Percentiles rank a stretch among this genome's conserved stretches.
Evolutionary conservation across 2,797 vertebrate species (phyloP).

Genomic region (Liparis tanakae): DNA sequence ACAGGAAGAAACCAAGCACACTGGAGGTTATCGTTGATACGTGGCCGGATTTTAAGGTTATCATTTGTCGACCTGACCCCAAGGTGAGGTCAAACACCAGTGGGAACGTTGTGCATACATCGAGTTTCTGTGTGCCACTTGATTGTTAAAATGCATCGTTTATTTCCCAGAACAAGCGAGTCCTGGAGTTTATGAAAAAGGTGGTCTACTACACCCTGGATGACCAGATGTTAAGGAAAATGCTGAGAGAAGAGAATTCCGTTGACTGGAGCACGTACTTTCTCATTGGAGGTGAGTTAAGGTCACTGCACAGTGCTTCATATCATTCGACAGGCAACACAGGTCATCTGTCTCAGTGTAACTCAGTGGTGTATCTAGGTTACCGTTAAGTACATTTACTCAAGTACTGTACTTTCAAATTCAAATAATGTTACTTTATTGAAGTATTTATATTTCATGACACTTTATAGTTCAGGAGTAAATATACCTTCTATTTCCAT

Average conservation of each 20-base stretch:
- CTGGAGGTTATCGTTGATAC: constrained; percentile 67
- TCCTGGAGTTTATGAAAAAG: constrained; percentile 11
- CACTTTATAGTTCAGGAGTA: background rate
- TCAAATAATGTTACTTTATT: background rate
- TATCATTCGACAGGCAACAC: background rate
- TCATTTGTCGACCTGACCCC: constrained; percentile 64
- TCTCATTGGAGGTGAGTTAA: constrained; percentile 60
- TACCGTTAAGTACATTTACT: background rate
- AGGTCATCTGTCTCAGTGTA: background rate
- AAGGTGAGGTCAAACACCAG: constrained; percentile 46
- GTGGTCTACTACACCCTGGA: constrained; percentile 66
- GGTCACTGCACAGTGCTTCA: background rate
- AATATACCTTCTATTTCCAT: background rate
- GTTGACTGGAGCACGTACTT: constrained; percentile 73
- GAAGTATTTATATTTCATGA: background rate
- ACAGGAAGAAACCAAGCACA: constrained; percentile 60
- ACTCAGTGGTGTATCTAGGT: background rate
- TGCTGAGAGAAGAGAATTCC: constrained; percentile 56
- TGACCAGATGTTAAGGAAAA: constrained; percentile 53
- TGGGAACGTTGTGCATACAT: background rate
- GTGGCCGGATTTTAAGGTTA: constrained; percentile 75
- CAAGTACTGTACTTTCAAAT: background rate
- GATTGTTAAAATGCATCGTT: too few species aligned
- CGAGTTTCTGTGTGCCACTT: background rate
- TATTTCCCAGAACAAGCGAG: constrained; percentile 43